Evolutionary conservation across 2,888 invertebrate genomes (phyloP), one percentile per base, ranked within the genome.

Genomic region (Diogma glabrata): DNA sequence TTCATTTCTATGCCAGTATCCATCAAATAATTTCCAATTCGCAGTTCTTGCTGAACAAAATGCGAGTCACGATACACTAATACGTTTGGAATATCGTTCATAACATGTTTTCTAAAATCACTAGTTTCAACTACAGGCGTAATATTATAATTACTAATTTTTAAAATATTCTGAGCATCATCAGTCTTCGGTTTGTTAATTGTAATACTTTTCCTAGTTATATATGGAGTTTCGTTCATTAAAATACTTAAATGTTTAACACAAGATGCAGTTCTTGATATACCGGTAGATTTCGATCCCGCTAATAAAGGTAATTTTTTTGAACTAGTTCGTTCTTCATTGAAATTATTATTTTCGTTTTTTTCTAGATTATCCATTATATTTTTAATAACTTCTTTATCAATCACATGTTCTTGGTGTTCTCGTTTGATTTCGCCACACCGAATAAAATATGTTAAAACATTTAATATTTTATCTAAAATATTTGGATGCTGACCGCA

Each of bases 401-500:
- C 64, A 30, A 66, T 63, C 63, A 58, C 66, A 67, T 67, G 75
- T 60, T 61, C 69, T 63, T 60, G 72, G 49, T 59, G 60, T n/a
- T 69, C 76, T 60, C 77, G 67, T 58, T 74, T 73, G 49, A 87
- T 78, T 61, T 84, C 81, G 58, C 82, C 82, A 67, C 87, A 89
- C 45, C 90, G 78, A 54, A 94, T 79, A 63, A 95, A 93, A 65
- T 94, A 95, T 0, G 89, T 87, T 19, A 94, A 71, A 28, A 88
- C 80, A 54, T 78, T 77, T 6, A 94, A 73, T 8, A 93, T 75
- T 60, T 81, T 82, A 58, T 82, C 79, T 49, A 92, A 76, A 3
- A 75, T 71, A 63, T 84, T 80, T 51, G 66, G 65, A 49, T 76
- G 75, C 7, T 75, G 67, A 24, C 86, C 86, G 24, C 84, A 79